Evolutionary conservation across 2,113 vertebrate species (phyloP).

Genomic region (Stegastes partitus): DNA sequence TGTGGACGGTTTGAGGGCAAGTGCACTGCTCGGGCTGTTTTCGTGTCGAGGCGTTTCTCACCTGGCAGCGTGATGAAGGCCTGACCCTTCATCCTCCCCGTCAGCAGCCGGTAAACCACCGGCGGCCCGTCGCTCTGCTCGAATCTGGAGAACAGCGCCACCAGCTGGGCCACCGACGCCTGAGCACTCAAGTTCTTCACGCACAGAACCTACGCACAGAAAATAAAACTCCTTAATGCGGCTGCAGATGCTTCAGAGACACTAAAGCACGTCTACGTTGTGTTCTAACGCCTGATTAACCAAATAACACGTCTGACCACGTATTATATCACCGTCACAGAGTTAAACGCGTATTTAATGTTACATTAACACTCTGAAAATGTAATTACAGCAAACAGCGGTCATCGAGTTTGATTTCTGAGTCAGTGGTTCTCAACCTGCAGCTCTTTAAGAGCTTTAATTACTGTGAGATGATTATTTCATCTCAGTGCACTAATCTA

Average conservation of each 20-base stretch:
- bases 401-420: background rate
- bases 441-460: background rate
- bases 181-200: conserved; percentile 91
- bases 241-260: background rate
- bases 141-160: conserved; percentile 93
- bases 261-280: too few species aligned
- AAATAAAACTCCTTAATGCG: background rate
- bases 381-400: background rate
- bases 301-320: too few species aligned
- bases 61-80: conserved; percentile 94
- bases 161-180: conserved; percentile 88
- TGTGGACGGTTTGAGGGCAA: too few species aligned
- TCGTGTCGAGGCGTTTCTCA: conserved; percentile 67
- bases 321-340: too few species aligned
- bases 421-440: background rate
- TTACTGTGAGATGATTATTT: background rate
- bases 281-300: too few species aligned
- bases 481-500: too few species aligned
- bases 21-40: too few species aligned
- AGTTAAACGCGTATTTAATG: too few species aligned
- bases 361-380: too few species aligned
- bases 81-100: conserved; percentile 92
- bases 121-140: conserved; percentile 81
- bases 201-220: conserved; percentile 88
- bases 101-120: conserved; percentile 90